Percentiles rank a stretch among this genome's conserved stretches.
Evolutionary conservation across 2,797 vertebrate genomes (phyloP).

Genomic region (Philypnodon macrostomus): DNA sequence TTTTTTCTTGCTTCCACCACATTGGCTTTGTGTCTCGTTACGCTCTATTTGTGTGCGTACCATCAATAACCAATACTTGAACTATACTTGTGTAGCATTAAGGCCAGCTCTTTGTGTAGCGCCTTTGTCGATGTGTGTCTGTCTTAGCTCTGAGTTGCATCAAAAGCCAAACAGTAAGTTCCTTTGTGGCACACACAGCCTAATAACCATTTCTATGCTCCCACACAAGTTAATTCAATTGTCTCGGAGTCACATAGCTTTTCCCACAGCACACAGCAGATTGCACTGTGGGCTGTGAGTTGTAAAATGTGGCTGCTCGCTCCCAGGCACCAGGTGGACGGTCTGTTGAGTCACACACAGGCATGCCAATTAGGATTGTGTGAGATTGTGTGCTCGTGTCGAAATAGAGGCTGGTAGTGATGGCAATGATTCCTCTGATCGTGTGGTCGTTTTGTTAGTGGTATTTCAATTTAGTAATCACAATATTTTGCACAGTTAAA

Average conservation of each 20-base stretch:
- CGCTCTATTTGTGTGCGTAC: constrained; percentile 16
- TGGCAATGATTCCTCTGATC: constrained; percentile 26
- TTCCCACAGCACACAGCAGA: constrained; percentile 44
- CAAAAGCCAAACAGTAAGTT: constrained; percentile 35
- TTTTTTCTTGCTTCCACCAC: constrained; percentile 29
- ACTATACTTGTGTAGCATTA: not conserved
- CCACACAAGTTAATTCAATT: constrained; percentile 60
- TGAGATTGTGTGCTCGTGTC: constrained; percentile 28
- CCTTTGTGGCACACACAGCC: constrained; percentile 49
- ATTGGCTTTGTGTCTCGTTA: constrained; percentile 13
- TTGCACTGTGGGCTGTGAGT: constrained; percentile 34
- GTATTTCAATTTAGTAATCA: too few relatives aligned
- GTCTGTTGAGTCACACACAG: constrained; percentile 30
- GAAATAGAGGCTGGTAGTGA: constrained; percentile 35
- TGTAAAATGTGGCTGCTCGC: constrained; percentile 30
- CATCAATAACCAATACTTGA: constrained; percentile 1
- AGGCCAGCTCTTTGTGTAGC: constrained; percentile 10
- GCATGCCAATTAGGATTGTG: constrained; percentile 34
- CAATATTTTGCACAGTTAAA: too few relatives aligned
- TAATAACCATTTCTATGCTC: constrained; percentile 40
- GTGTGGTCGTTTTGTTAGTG: constrained; percentile 15
- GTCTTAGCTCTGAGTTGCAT: constrained; percentile 18
- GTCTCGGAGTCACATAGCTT: constrained; percentile 36
- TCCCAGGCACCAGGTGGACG: constrained; percentile 45
- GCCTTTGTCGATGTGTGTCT: constrained; percentile 23